A percentile compares a stretch with the other conserved stretches of the same genome.
Conservation (phyloP, 2,797 vertebrate species). For the Hylomyscus alleni region DNA sequence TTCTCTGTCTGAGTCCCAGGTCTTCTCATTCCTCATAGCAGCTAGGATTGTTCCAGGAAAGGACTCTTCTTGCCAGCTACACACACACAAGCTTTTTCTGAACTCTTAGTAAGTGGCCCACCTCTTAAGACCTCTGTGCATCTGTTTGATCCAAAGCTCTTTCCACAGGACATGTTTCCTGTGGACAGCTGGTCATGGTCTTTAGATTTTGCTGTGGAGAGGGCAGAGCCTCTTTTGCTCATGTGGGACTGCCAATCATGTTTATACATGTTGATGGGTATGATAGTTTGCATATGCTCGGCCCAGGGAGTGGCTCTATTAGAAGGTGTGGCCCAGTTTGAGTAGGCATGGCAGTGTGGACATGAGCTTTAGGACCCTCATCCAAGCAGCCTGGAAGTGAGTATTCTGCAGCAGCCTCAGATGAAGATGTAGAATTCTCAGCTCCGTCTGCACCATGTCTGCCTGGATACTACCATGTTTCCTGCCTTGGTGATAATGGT, state of each 20-base stretch:
- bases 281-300: neutral
- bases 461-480: neutral
- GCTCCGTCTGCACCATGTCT: neutral
- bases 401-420: neutral
- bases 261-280: slow-evolving; percentile 1
- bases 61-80: neutral
- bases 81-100: neutral
- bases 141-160: neutral
- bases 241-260: neutral
- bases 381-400: neutral
- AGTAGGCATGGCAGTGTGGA: neutral
- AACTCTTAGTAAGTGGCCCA: neutral
- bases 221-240: neutral
- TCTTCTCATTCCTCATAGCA: neutral
- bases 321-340: neutral
- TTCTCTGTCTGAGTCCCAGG: neutral
- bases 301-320: neutral
- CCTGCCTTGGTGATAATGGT: too few relatives aligned
- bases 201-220: neutral
- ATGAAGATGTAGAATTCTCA: neutral
- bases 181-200: neutral
- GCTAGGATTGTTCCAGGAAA: slow-evolving; percentile 2
- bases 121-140: too few relatives aligned
- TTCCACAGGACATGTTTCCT: neutral
- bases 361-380: neutral